phyloP scores from a whole-genome alignment of 2,797 vertebrate species.

The Picus viridis region DNA sequence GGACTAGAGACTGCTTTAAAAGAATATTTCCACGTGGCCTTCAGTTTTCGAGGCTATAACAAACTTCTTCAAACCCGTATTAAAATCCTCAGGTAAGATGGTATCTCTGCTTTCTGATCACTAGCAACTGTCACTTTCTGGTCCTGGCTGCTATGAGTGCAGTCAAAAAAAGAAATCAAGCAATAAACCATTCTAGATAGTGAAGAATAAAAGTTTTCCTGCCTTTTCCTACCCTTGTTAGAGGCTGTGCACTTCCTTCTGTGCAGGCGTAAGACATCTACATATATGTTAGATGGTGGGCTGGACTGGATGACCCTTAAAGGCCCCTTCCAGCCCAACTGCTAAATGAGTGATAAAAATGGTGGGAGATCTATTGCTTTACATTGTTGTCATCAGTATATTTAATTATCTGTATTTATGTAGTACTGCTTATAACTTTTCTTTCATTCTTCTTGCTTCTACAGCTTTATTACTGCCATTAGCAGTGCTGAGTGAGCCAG shows the following conservation, averaged over 20 bases:
- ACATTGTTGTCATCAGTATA: neutral
- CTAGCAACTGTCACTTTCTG: neutral
- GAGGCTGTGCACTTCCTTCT: neutral
- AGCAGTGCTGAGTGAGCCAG: neutral
- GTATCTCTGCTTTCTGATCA: neutral
- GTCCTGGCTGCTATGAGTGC: neutral
- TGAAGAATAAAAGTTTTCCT: neutral
- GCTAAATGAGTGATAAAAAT: neutral
- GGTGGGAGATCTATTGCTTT: neutral
- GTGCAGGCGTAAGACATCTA: fast-evolving
- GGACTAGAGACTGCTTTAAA: neutral
- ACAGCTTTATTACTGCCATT: neutral
- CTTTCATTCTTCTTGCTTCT: neutral
- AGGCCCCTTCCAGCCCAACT: neutral
- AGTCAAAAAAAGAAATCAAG: neutral
- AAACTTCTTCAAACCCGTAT: neutral
- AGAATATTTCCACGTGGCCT: fast-evolving
- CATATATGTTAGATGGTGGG: no score
- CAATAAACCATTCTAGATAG: neutral
- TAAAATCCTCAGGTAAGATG: neutral
- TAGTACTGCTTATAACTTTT: neutral
- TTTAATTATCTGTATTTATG: neutral
- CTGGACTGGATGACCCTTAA: no score
- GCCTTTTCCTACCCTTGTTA: neutral
- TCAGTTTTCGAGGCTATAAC: neutral